Evolutionary conservation across 2,888 invertebrate species (phyloP).

Genomic region (Drosophila lutescens): DNA sequence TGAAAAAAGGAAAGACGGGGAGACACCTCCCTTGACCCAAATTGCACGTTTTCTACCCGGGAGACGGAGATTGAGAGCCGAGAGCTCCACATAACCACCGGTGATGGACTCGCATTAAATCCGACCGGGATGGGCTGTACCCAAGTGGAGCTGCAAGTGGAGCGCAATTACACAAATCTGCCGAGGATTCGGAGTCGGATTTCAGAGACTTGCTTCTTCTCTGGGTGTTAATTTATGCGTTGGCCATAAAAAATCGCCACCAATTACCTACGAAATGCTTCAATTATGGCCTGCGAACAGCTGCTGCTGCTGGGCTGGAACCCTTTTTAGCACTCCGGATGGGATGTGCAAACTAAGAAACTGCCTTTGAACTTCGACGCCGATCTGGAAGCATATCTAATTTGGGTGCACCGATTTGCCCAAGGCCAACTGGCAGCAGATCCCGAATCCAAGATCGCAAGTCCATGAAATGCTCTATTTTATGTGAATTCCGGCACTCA

Average conservation of each 20-base stretch:
- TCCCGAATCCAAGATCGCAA: slow-evolving; percentile 4
- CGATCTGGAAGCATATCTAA: slow-evolving; percentile 51
- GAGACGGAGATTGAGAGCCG: slow-evolving; percentile 16
- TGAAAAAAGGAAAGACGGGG: slow-evolving; percentile 10
- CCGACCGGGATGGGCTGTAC: slow-evolving; percentile 39
- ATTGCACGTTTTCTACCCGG: slow-evolving; percentile 63
- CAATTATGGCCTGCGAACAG: slow-evolving; percentile 77
- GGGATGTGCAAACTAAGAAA: not conserved
- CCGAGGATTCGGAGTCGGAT: slow-evolving; percentile 31
- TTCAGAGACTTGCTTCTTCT: slow-evolving; percentile 37
- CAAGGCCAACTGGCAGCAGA: slow-evolving; percentile 31
- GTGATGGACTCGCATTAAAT: slow-evolving; percentile 52
- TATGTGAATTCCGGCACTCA: slow-evolving; percentile 18
- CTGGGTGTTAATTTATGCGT: slow-evolving; percentile 76
- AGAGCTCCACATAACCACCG: slow-evolving; percentile 69
- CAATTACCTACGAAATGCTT: slow-evolving; percentile 76
- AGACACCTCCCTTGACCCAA: slow-evolving; percentile 54
- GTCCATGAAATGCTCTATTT: slow-evolving; percentile 30
- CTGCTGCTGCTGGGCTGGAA: slow-evolving; percentile 62
- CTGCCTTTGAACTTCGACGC: slow-evolving; percentile 48
- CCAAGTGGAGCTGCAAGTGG: slow-evolving; percentile 40
- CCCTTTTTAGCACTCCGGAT: slow-evolving; percentile 70
- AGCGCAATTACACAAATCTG: slow-evolving; percentile 77
- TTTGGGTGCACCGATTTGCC: slow-evolving; percentile 28
- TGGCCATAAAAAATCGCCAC: slow-evolving; percentile 69